Base-by-base conservation (phyloP, 2,797 vertebrate species). In the Scomberomorus guttatus region DNA sequence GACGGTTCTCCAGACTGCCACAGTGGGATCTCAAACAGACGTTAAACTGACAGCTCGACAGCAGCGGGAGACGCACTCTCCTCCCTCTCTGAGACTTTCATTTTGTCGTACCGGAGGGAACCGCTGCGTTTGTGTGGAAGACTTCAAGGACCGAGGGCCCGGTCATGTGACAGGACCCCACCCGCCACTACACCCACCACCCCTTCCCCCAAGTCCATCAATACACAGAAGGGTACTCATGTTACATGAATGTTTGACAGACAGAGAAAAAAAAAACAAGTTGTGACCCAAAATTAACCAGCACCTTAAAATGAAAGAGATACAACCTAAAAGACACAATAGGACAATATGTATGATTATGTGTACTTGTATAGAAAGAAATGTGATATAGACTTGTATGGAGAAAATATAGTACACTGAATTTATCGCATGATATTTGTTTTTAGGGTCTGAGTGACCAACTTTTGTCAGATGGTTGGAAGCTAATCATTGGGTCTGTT, bases 341-440 rank as follows among this genome's bases (percentile, higher is more conserved):
- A 91, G 82, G 87, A 94, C 84, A 88, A 85, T 90, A 89, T 94
- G 93, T 94, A 91, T 93, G 90, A 93, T 88, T 88, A 82, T 92
- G 90, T 95, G 92, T 94, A 90, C 91, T 85, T 94, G 93, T 94
- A 93, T 93, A 94, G 93, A 93, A 86, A 90, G 89, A 92, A 94
- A 93, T 92, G 92, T 94, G 92, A 93, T 92, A 93, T 85, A 90
- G 94, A 95, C 88, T 77, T 92, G 91, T 94, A 94, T 89, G 91
- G 91, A 94, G 87, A 93, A 90, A 89, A 90, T 93, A 93, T 93
- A 93, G 91, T 92, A 94, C 94, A 95, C 93, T 94, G 92, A 93
- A 92, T 92, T 92, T 83, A 92, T 86, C 66, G 94, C 94, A 95
- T 95, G 94, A 88, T 87, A 60, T 91, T 84, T 93, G 66, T 93